phyloP scores from a whole-genome alignment of 2,797 vertebrate genomes.

The Tarsius wallacei region DNA sequence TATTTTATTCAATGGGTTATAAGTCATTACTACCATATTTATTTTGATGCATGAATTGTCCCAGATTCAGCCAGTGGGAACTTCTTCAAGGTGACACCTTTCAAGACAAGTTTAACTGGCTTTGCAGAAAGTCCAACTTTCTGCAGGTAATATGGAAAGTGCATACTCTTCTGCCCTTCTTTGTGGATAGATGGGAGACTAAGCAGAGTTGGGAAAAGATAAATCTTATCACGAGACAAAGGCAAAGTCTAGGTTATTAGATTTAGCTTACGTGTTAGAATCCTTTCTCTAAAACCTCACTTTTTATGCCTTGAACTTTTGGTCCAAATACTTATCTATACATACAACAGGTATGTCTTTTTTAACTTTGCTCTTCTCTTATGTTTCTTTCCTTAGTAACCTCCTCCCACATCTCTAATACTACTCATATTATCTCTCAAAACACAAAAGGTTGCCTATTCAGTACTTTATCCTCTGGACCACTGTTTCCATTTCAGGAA shows the following conservation, averaged over 20 bases:
- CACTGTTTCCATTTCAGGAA: background rate
- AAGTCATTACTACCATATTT: background rate
- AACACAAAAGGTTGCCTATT: background rate
- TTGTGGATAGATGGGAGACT: background rate
- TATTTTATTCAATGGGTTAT: background rate
- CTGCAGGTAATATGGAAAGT: background rate
- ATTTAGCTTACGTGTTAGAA: background rate
- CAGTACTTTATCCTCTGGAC: background rate
- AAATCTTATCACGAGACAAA: background rate
- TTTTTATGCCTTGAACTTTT: background rate
- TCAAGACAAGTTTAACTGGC: constrained; percentile 1
- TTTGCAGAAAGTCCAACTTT: background rate
- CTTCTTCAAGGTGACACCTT: constrained; percentile 18
- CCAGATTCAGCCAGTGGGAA: background rate
- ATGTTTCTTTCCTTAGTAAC: background rate
- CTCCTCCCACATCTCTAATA: background rate
- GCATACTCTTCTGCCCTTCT: background rate
- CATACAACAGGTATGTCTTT: background rate
- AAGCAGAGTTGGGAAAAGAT: background rate
- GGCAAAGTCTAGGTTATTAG: background rate
- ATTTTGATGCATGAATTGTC: background rate
- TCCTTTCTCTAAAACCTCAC: background rate
- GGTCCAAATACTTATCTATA: background rate
- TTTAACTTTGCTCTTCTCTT: background rate
- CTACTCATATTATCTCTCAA: background rate